Evolutionary conservation across 2,113 vertebrate genomes (phyloP).

Genomic region (Rhinolophus ferrumequinum): DNA sequence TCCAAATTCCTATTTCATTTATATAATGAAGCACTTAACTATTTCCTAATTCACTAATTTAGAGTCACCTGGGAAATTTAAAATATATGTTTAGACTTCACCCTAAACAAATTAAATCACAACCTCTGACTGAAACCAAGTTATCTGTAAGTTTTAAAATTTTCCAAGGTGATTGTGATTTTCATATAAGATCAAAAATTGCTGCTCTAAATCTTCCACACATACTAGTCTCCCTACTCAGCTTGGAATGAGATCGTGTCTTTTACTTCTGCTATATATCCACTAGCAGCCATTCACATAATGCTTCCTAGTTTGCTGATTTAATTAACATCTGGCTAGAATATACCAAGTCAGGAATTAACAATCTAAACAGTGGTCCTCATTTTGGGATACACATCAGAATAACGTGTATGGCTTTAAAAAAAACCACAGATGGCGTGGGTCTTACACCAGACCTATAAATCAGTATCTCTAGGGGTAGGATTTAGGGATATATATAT

Average conservation of each 20-base stretch:
- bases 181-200: constrained; percentile 5
- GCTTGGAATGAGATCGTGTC: not conserved
- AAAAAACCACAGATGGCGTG: not conserved
- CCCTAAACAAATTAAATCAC: constrained; percentile 38
- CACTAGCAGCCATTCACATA: not conserved
- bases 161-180: not conserved
- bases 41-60: constrained; percentile 49
- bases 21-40: constrained; percentile 28
- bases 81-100: constrained; percentile 11
- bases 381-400: not conserved
- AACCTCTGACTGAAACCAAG: not conserved
- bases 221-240: not conserved
- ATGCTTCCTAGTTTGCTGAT: not conserved
- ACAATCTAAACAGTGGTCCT: not conserved
- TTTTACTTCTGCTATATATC: not conserved
- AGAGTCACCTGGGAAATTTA: not conserved
- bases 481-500: not conserved
- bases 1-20: constrained; percentile 41
- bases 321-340: not conserved
- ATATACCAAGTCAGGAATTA: not conserved
- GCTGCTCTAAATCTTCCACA: constrained; percentile 10
- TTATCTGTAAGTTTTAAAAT: not conserved
- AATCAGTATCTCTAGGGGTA: not conserved
- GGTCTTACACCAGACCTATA: not conserved
- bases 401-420: not conserved